Base-by-base conservation (phyloP, 2,797 vertebrate species). In the Tolypeutes matacus region DNA sequence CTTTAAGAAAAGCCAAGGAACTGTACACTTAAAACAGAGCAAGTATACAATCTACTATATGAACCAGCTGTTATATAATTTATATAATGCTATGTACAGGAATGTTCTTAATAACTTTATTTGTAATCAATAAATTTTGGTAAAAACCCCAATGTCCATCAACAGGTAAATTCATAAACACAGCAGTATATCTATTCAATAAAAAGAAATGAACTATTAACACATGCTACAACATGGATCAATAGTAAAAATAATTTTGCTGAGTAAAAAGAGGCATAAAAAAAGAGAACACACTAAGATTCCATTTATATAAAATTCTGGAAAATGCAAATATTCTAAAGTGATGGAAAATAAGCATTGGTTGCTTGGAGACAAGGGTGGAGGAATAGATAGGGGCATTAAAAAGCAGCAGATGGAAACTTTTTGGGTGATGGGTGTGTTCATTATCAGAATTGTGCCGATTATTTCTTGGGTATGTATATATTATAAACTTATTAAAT, bases 321-420 rank as follows among this genome's bases (percentile, higher is more conserved):
- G n/a, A 80, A 65, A 36, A 42, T 51, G 0, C 70, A 62, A 72
- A 53, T 60, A 85, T 89, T 93, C 27, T 94, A 12, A 31, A 96
- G 7, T 27, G 21, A 21, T 51, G n/a, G n/a, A 77, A 78, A 78
- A 83, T 27, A 65, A 39, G 49, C 17, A 27, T 13, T 51, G n/a
- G 31, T 58, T 78, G 29, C 46, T 25, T 51, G 23, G 31, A 27
- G 18, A 64, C 12, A 42, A 25, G 3, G 5, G 7, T 27, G 12
- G 64, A 84, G 29, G 23, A 73, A n/a, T 23, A 2, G 34, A 42
- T 65, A 21, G 2, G 5, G 34, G 20, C 29, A 72, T 89, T 51
- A 58, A 14, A 86, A 58, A 80, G 36, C 18, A 92, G 49, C 5
- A 25, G 42, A 53, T 39, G 7, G 15, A 64, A 60, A 7, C 3